Conservation (phyloP, 2,113 vertebrate genomes). For the Lepisosteus osseus region DNA sequence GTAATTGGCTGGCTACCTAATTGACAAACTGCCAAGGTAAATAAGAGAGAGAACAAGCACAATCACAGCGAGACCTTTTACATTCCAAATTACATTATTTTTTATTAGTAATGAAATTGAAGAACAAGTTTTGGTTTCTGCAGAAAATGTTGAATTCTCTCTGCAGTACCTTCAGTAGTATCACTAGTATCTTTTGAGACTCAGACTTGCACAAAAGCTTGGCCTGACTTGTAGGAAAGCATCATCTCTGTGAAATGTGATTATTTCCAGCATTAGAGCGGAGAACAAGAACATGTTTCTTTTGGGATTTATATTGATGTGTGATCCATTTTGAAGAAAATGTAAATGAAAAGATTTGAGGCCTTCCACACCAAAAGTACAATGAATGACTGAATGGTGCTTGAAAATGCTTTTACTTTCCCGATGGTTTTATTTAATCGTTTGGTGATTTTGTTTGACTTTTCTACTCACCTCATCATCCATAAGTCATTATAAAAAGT, state of each 20-base stretch:
- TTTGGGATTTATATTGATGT: too few relatives aligned
- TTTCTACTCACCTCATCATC: too few relatives aligned
- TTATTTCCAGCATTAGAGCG: background rate
- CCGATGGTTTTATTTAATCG: too few relatives aligned
- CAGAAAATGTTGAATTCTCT: conserved; percentile 9
- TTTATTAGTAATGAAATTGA: conserved; percentile 41
- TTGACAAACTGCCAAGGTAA: conserved; percentile 57
- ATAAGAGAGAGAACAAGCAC: conserved; percentile 47
- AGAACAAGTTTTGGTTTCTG: conserved; percentile 26
- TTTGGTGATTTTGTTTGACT: too few relatives aligned
- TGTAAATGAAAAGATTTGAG: too few relatives aligned
- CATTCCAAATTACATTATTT: conserved; percentile 51
- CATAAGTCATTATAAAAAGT: too few relatives aligned
- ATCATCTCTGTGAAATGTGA: background rate
- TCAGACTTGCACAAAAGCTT: background rate
- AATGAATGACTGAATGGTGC: too few relatives aligned
- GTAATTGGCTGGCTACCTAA: conserved; percentile 66
- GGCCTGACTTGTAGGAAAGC: background rate
- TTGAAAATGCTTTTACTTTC: too few relatives aligned
- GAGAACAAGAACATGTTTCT: too few relatives aligned
- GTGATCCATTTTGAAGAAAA: too few relatives aligned
- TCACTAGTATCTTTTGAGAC: background rate
- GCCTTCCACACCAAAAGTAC: too few relatives aligned
- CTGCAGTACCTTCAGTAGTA: background rate
- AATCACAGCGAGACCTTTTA: conserved; percentile 48